Base-by-base conservation (phyloP, 2,888 invertebrate species). In the Hydropsyche betteni region DNA sequence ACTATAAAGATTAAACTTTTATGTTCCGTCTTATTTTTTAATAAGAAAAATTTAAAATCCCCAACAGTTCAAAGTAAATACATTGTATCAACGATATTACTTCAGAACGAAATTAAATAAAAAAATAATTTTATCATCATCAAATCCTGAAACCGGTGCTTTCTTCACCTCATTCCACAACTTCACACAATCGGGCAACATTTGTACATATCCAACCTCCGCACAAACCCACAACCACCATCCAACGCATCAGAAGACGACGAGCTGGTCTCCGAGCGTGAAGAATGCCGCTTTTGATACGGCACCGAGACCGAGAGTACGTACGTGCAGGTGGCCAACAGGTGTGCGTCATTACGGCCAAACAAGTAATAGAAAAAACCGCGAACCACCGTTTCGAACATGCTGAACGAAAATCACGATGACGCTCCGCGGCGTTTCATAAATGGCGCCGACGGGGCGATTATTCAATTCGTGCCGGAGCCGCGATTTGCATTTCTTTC, bases 211-310 rank as follows among this genome's bases (percentile, higher is more conserved):
- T 24, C 24, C 24, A 24, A 24, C 24, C 24, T 24, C 24, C 24
- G 24, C 24, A n/a, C n/a, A 55, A 55, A n/a, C 6, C 6, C 5
- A 55, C 12, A 55, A 55, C 6, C 6, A 24, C 4, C 12, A n/a
- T 55, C 6, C 10, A 55, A 55, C 55, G 8, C 55, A 55, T 55
- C 8, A 7, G 44, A 44, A 6, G 55, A 33, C 10, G 61, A 33
- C 34, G 34, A 36, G 64, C 64, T 64, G 64, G 34, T 64, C 64
- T 64, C 36, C 12, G 34, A 36, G 64, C 34, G 64, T 34, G 33
- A 64, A 36, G 72, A 72, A 72, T 72, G 72, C 72, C 72, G 72
- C 72, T 72, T 72, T 72, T 72, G 72, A 72, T 72, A 58, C 55
- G 58, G 58, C 72, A 72, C 72, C 72, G 24, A 33, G 8, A 5